Evolutionary conservation across 1,140 invertebrate genomes (phyloP).

Genomic region (Pseudoatta argentina): DNA sequence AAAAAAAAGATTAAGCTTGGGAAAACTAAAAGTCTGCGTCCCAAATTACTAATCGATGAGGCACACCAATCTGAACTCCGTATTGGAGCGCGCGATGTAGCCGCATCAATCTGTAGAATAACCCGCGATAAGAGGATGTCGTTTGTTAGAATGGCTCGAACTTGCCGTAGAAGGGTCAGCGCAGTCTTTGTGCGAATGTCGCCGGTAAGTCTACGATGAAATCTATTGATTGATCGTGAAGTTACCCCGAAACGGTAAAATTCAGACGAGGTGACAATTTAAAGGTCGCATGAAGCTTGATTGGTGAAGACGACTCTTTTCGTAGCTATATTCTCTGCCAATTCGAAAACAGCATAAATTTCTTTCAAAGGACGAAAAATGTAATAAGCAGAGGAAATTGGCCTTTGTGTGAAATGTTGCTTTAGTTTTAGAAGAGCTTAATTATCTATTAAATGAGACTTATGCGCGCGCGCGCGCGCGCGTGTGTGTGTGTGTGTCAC

Average conservation of each 20-base stretch:
- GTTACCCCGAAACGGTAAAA: background rate
- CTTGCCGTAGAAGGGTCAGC: conserved; percentile 33
- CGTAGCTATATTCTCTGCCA: background rate
- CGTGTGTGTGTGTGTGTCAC: background rate
- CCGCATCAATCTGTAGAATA: conserved; percentile 47
- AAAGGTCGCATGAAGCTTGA: background rate
- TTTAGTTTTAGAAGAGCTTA: background rate
- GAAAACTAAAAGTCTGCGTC: background rate
- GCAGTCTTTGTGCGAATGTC: conserved; percentile 36
- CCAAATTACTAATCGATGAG: conserved; percentile 50
- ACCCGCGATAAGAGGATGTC: conserved; percentile 27
- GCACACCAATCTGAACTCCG: conserved; percentile 29
- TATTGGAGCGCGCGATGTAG: conserved; percentile 13
- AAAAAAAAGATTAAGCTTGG: conserved; percentile 35
- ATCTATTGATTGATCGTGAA: conserved; percentile 30
- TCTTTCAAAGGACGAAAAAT: background rate
- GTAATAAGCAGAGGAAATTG: background rate
- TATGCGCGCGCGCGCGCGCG: no score
- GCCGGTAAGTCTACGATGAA: conserved; percentile 21
- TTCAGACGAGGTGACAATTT: conserved; percentile 13
- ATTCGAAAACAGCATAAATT: background rate
- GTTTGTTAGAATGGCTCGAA: conserved; percentile 40
- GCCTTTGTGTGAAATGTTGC: background rate
- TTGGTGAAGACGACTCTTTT: background rate
- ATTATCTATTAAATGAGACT: background rate